phyloP scores from a whole-genome alignment of 1,140 invertebrate species.

The Neodiprion fabricii region DNA sequence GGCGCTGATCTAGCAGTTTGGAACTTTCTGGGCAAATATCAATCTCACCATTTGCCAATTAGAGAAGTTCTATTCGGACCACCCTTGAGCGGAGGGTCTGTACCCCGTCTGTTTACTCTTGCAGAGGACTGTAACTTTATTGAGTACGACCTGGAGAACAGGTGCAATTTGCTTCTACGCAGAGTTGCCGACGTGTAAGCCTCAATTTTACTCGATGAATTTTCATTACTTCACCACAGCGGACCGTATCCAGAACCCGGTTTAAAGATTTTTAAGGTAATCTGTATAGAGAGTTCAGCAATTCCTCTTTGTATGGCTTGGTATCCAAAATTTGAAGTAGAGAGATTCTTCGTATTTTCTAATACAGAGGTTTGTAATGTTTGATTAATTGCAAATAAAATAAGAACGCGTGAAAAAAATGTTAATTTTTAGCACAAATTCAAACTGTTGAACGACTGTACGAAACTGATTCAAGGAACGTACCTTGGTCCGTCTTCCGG shows the following conservation, averaged over 20 bases:
- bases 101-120: slow-evolving; percentile 64
- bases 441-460: slow-evolving; percentile 69
- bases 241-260: slow-evolving; percentile 50
- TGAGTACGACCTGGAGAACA: slow-evolving; percentile 72
- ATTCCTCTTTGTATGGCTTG: slow-evolving; percentile 64
- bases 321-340: slow-evolving; percentile 41
- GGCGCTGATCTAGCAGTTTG: slow-evolving; percentile 41
- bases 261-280: slow-evolving; percentile 51
- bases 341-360: slow-evolving; percentile 53
- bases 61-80: slow-evolving; percentile 61
- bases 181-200: slow-evolving; percentile 27
- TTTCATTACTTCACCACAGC: slow-evolving; percentile 28
- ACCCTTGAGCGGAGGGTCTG: slow-evolving; percentile 33
- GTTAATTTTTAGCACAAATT: slow-evolving; percentile 68
- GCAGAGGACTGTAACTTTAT: slow-evolving; percentile 69
- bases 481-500: slow-evolving; percentile 71
- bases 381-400: slow-evolving; percentile 17
- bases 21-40: slow-evolving; percentile 65
- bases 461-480: slow-evolving; percentile 68
- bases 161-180: slow-evolving; percentile 54
- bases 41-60: slow-evolving; percentile 65
- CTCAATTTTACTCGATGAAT: background rate
- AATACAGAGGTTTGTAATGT: slow-evolving; percentile 58
- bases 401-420: slow-evolving; percentile 12
- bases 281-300: slow-evolving; percentile 69